Evolutionary conservation across 2,113 vertebrate genomes (phyloP), one percentile per base, ranked within the genome.

Genomic region (Hemibagrus wyckioides): DNA sequence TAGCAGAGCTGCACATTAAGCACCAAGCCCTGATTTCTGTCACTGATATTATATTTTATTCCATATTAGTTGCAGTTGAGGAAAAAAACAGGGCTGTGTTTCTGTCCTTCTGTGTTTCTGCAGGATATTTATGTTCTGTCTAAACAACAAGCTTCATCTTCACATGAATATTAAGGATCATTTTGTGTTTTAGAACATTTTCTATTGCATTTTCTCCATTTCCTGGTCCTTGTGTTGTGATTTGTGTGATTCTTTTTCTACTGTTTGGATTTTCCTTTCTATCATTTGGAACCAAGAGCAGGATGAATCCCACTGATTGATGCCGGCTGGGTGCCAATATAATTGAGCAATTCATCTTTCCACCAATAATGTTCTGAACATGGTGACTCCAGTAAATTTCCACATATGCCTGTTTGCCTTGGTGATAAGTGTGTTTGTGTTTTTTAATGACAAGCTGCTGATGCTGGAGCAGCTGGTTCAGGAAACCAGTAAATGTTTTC

Each of bases 271-370:
- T 39, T 33, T 48, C 9, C 63, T 52, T 52, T 83, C 14, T 77
- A 19, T 85, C 33, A 52, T 75, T 84, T 87, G 44, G 41, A 67
- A 86, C 86, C 77, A 71, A 80, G 48, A 25, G 28, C 41, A 67
- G 17, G 56, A 65, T 87, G 69, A 86, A 83, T 80, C 86, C 9
- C 67, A 71, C 67, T 39, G 67, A 23, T 39, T 80, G 44, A 65
- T 44, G n/a, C 9, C 0, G 19, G 30, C 50, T 5, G 50, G 50
- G 52, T 44, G 11, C 15, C 36, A 69, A 89, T 88, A 59, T 86
- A 87, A 91, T 83, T 90, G 85, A 82, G 52, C 86, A 83, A 89
- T 89, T 87, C 15, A 44, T 84, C 84, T 88, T 88, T 88, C 81
- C 23, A 41, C 50, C 59, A 84, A 82, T 84, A 82, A 89, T 88